These are phyloP conservation scores for Protonemura montana DNA, from an alignment of 2,888 invertebrate genomes.

Conservation along the genomic window DNA sequence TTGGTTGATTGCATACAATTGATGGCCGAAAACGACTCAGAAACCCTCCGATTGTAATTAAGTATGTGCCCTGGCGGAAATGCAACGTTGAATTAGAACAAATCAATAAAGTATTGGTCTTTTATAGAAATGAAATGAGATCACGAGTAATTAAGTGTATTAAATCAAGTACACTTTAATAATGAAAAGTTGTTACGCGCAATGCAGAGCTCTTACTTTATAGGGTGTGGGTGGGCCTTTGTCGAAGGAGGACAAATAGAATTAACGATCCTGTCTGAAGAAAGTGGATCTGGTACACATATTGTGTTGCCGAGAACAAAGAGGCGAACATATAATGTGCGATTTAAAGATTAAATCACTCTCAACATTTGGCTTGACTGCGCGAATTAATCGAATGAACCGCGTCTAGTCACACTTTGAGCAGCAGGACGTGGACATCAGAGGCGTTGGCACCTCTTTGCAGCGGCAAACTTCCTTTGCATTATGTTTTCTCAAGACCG, in stretches of 20 bases:
- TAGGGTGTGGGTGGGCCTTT: not conserved
- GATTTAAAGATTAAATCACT: not conserved
- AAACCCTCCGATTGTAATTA: not conserved
- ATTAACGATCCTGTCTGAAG: not conserved
- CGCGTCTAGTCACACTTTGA: not conserved
- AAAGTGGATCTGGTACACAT: not conserved
- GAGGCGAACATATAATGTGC: not conserved
- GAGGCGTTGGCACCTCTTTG: not conserved
- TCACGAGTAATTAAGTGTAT: not conserved
- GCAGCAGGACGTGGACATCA: not conserved
- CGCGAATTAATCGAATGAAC: not conserved
- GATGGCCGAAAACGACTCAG: not conserved
- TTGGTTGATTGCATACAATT: not conserved
- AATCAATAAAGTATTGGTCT: not conserved
- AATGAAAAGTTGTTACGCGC: not conserved
- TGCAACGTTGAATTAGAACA: not conserved
- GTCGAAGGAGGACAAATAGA: not conserved
- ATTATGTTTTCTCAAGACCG: conserved; percentile 7
- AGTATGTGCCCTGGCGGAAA: not conserved
- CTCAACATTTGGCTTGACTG: not conserved
- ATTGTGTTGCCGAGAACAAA: not conserved
- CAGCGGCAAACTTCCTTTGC: not conserved
- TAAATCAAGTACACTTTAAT: not conserved
- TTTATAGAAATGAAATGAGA: not conserved
- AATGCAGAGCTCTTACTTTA: not conserved